phyloP scores from a whole-genome alignment of 2,113 vertebrate genomes.

The Gobius niger region DNA sequence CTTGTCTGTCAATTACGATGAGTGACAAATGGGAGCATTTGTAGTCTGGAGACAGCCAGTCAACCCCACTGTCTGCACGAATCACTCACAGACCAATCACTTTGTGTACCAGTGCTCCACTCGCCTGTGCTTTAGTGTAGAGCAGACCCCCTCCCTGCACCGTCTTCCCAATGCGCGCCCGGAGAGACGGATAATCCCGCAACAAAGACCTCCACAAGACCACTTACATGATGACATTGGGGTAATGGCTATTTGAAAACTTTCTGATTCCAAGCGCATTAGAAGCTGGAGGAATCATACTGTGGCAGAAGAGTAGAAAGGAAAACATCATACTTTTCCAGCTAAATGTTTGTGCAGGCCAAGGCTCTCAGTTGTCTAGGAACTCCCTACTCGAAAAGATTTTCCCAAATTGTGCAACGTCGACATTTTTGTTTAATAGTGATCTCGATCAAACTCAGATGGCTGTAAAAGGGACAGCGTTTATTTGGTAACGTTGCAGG shows the following conservation, averaged over 20 bases:
- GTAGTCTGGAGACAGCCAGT: conserved; percentile 46
- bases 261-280: conserved; percentile 7
- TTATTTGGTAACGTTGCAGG: not conserved
- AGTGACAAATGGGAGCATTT: conserved; percentile 65
- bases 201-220: conserved; percentile 16
- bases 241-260: conserved; percentile 5
- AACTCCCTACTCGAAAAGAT: not conserved
- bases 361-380: no score
- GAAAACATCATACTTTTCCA: not conserved
- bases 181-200: conserved; percentile 16
- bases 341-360: no score
- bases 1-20: conserved; percentile 66
- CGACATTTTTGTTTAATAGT: no score
- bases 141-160: not conserved
- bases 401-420: no score
- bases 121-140: not conserved
- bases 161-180: not conserved
- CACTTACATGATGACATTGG: conserved; percentile 12
- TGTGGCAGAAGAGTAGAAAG: not conserved
- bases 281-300: not conserved
- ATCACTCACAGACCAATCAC: conserved; percentile 30
- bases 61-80: conserved; percentile 32
- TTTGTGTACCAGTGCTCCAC: conserved; percentile 5
- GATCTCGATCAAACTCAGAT: no score
- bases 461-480: not conserved